phyloP scores from a whole-genome alignment of 2,113 vertebrate genomes.

The Heloderma charlesbogerti region DNA sequence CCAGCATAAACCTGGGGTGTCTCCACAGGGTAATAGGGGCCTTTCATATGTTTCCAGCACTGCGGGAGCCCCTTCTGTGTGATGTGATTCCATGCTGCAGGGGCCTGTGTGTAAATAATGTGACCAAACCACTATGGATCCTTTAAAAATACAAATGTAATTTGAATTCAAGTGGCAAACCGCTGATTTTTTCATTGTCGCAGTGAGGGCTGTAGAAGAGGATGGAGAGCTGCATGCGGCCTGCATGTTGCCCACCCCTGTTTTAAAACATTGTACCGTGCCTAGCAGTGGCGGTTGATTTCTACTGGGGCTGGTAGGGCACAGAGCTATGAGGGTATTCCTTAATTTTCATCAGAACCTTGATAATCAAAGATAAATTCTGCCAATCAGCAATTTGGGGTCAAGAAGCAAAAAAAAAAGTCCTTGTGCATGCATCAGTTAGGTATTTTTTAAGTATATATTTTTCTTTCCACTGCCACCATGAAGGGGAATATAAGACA shows the following conservation, averaged over 20 bases:
- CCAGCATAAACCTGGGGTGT: not conserved
- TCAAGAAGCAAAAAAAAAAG: not conserved
- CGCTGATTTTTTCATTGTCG: too few species aligned
- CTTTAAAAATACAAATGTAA: too few species aligned
- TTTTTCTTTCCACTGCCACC: not conserved
- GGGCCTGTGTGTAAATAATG: not conserved
- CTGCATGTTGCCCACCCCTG: too few species aligned
- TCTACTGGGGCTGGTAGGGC: too few species aligned
- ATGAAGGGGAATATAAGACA: not conserved
- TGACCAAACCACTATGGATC: not conserved
- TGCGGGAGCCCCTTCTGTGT: not conserved
- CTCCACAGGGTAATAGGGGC: not conserved
- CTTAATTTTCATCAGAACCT: too few species aligned
- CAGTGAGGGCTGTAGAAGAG: too few species aligned
- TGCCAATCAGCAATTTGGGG: not conserved
- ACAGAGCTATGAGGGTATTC: too few species aligned
- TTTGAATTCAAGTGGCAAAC: too few species aligned
- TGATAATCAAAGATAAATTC: too few species aligned
- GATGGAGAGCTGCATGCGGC: too few species aligned
- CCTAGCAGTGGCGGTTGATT: too few species aligned
- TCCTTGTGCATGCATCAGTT: not conserved
- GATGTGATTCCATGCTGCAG: not conserved
- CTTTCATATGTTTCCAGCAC: not conserved
- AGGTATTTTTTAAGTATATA: not conserved
- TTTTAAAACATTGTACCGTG: too few species aligned